Evolutionary conservation across 2,113 vertebrate genomes (phyloP), one percentile per base, ranked within the genome.

Genomic region (Lutjanus erythropterus): DNA sequence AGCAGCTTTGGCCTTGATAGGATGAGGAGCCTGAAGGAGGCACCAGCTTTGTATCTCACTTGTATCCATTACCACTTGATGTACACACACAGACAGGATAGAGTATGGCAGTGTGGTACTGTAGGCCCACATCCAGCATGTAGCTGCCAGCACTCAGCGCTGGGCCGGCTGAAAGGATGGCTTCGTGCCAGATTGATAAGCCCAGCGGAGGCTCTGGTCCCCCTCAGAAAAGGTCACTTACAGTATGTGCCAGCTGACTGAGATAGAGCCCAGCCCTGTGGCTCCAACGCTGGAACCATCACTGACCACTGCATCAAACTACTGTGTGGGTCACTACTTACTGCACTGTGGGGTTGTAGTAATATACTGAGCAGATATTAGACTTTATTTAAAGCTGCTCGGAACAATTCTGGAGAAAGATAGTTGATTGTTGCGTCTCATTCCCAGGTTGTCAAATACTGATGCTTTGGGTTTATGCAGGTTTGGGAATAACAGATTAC

Each of bases 1-100:
- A 55, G 55, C 67, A 50, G 71, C 62, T 85, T 71, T 80, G 84
- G 67, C 86, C 88, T 83, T 86, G 78, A 84, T 46, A 60, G 73
- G 74, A 64, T 33, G 55, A 82, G 64, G 52, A 62, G 67, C 39
- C 76, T 67, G 78, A 81, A 80, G 75, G 77, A 66, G 46, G 44
- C 56, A 50, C 79, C 46, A 44, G 21, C 52, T 75, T 53, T 71
- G 56, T 35, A 58, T 85, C 59, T 81, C 68, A 64, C 62, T 78
- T 55, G 50, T 81, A 86, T 92, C 85, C 62, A 74, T 71, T 91
- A 74, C 47, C 56, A 55, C 71, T 46, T 47, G 37, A 69, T 68
- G 52, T 64, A 59, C 65, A 78, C 70, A 79, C 65, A 70, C 73
- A 77, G 29, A 70, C 64, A 76, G 52, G 19, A 85, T 53, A 49